Evolutionary conservation across 2,113 vertebrate species (phyloP), one percentile per base, ranked within the genome.

Genomic region (Equus przewalskii): DNA sequence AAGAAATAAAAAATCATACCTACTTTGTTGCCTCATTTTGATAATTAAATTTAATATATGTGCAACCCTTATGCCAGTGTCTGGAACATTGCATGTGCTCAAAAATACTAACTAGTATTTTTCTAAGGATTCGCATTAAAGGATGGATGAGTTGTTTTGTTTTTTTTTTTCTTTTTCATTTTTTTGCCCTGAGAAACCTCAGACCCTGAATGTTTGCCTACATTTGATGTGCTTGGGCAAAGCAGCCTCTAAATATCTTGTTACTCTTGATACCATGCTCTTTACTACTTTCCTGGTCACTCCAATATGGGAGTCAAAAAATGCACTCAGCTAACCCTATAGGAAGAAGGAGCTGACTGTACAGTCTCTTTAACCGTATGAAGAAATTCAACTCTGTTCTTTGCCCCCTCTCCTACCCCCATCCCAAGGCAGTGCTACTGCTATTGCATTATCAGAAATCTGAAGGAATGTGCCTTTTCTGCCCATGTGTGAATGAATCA

Each of bases 281-380:
- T 78, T 82, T 70, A 30, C 6, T 30, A 24, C 5, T 84, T 75
- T 7, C 64, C 22, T 46, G 16, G 19, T 28, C 5, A 70, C 26
- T 46, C 3, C 22, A 76, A 22, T n/a, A 67, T 1, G 46, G 8
- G 11, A 58, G 22, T 46, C 18, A 67, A 64, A 83, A 83, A 51
- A 60, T 58, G 6, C 4, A 30, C 0, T 8, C 44, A 76, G 11
- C 12, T 41, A 73, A 49, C 8, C 5, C 41, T 15, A 1, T 2
- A 70, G 26, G 10, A 36, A 75, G 7, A 10, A 70, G 12, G 1
- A 33, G 30, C 51, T 46, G 6, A 26, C 9, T n/a, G 3, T 24
- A 69, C 8, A 70, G 1, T 30, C 11, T n/a, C 14, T 85, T 49
- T 64, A 79, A 26, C 1, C 5, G 24, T 51, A 21, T 41, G 19